Evolutionary conservation across 2,888 invertebrate species (phyloP), one percentile per base, ranked within the genome.

Genomic region (Macrostomum cliftonense): DNA sequence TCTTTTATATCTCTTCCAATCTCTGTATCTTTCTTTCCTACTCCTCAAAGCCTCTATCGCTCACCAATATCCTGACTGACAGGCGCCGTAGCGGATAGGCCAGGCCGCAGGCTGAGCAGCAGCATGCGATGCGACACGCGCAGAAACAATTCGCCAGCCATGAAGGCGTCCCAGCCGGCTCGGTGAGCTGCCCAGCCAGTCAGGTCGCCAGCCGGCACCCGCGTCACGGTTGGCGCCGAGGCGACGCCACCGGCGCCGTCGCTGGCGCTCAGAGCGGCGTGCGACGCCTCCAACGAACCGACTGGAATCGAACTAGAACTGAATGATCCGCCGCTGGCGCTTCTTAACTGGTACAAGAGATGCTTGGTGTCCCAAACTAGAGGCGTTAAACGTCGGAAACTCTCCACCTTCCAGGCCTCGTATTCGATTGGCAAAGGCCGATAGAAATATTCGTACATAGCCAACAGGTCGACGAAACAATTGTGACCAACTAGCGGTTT

Each of bases 131-230:
- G 49, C n/a, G 48, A 14, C 13, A 49, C 37, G 38, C 49, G 47
- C 37, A 49, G 49, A 12, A 49, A 47, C 14, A 21, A 11, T n/a
- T 36, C 28, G 2, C 49, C 49, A 11, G 49, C 47, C 49, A 49
- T 49, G 19, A 20, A 49, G 11, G 49, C 49, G 37, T 49, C 49
- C 36, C 37, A 49, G 12, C 49, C 49, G n/a, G 48, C 48, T 12
- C 49, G 47, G 49, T 48, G 48, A 11, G 16, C n/a, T 4, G 17
- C 17, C 37, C 9, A 4, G 7, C 20, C 7, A 4, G 36, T 12
- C 9, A 2, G 4, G 21, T 9, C 16, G 40, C 16, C 16, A 9
- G 5, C 16, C 4, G 5, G 4, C 16, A 2, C 40, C 2, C 16
- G 2, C 4, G 28, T 28, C 5, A 28, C 9, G 4, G 28, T 28